These are phyloP conservation scores for Tokudaia muenninki DNA, from an alignment of 2,797 vertebrate genomes.

Conservation along the genomic window DNA sequence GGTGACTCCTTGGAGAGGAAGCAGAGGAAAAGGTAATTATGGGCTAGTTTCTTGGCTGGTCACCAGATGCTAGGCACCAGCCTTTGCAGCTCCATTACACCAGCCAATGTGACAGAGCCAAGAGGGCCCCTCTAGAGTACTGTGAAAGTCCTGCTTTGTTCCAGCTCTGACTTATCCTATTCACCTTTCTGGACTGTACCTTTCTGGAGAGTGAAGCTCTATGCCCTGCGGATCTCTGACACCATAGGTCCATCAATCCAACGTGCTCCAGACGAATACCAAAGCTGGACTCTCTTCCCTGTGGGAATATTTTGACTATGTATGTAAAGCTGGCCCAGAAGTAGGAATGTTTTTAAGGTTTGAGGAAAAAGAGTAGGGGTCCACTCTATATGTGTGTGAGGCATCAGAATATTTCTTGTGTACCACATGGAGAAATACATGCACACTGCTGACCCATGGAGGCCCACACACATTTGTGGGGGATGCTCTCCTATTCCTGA, in stretches of 20 bases:
- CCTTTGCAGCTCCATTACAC: background rate
- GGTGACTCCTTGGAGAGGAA: background rate
- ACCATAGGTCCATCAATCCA: background rate
- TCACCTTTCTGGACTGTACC: no score
- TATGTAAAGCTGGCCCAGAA: fast-evolving
- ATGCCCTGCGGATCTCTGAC: background rate
- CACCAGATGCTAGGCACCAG: no score
- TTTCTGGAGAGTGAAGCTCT: background rate
- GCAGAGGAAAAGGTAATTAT: background rate
- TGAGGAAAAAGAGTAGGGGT: fast-evolving
- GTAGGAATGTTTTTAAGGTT: background rate
- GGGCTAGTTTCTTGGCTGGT: background rate
- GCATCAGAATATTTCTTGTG: background rate
- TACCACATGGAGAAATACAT: background rate
- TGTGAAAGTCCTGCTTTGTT: no score
- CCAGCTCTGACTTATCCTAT: background rate
- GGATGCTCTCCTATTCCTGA: background rate
- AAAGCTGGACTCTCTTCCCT: background rate
- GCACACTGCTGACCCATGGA: fast-evolving
- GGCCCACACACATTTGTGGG: fast-evolving
- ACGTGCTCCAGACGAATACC: background rate
- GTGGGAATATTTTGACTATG: background rate
- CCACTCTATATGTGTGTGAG: fast-evolving
- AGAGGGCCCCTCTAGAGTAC: background rate
- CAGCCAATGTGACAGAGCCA: background rate